Percentiles rank a stretch among this genome's conserved stretches.
Conservation (phyloP, 1,140 invertebrate species). For the Solen grandis region DNA sequence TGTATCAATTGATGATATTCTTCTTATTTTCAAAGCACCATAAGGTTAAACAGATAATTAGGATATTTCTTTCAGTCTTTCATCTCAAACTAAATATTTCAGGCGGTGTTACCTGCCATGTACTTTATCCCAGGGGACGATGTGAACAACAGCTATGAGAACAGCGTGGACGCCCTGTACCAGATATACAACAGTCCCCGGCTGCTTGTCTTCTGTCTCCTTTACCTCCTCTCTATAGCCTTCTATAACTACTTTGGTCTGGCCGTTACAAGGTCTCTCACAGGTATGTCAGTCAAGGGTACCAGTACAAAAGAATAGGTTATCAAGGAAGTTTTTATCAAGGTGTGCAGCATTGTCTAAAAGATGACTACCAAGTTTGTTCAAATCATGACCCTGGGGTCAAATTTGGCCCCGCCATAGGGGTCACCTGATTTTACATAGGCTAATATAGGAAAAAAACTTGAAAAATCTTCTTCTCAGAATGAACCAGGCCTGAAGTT, state of each 20-base stretch:
- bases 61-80: too few species aligned
- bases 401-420: too few species aligned
- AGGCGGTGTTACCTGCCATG: constrained; percentile 76
- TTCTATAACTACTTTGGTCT: constrained; percentile 80
- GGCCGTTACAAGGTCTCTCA: constrained; percentile 76
- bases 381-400: too few species aligned
- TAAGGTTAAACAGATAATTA: not conserved
- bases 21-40: not conserved
- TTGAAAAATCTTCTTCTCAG: too few species aligned
- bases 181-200: constrained; percentile 71
- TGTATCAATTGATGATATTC: not conserved
- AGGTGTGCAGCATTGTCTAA: not conserved
- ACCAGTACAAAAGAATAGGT: too few species aligned
- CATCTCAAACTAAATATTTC: too few species aligned
- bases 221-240: constrained; percentile 76
- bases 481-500: too few species aligned
- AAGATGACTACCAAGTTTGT: too few species aligned
- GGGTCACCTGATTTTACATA: too few species aligned
- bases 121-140: constrained; percentile 76
- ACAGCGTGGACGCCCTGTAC: constrained; percentile 77
- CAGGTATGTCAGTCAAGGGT: constrained; percentile 64
- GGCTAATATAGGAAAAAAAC: too few species aligned
- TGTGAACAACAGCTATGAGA: constrained; percentile 75
- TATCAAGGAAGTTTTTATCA: too few species aligned
- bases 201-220: constrained; percentile 72